Base-by-base conservation (phyloP, 2,797 vertebrate genomes). In the Hyperoplus lanceolatus region DNA sequence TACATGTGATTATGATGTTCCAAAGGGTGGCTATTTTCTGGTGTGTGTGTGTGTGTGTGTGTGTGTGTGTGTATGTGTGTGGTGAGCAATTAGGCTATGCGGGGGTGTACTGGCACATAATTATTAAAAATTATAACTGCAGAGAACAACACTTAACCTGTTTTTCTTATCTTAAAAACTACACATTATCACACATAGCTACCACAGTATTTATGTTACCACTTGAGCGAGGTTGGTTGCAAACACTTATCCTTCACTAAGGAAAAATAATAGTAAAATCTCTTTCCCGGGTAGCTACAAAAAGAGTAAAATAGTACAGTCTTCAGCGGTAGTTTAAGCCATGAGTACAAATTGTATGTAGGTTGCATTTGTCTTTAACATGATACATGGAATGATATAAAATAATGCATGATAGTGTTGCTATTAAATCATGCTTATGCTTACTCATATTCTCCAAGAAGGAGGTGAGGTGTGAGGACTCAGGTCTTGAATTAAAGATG, bases 1-100 rank as follows among this genome's bases (percentile, higher is more conserved):
- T 66, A 73, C 68, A 75, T 80, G 73, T 82, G 56, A 80, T 83
- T 81, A 75, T 64, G 38, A 29, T 53, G 59, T 73, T 79, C 58
- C 55, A 63, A 8, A 39, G 56, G 41, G 65, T 45, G 62, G 29
- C 8, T 73, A 15, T 63, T 51, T 45, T 48, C 18, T 14, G n/a
- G 50, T 48, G 56, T 59, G 41, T 29, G 46, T 60, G 42, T 66
- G 21, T 45, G 13, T 60, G 50, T 55, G 16, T 38, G 21, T 54
- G 13, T 57, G 50, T 56, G 42, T 66, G 21, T 45, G 13, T 60
- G 50, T 55, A n/a, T 38, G 21, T 54, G 13, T 57, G 50, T 56
- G 29, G 5, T 18, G 45, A n/a, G 8, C 7, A 48, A 14, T 15
- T 15, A n/a, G n/a, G n/a, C n/a, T n/a, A 10, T 21, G 69, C 5